Conservation (phyloP, 2,888 invertebrate species). For the Hedychridium roseum region DNA sequence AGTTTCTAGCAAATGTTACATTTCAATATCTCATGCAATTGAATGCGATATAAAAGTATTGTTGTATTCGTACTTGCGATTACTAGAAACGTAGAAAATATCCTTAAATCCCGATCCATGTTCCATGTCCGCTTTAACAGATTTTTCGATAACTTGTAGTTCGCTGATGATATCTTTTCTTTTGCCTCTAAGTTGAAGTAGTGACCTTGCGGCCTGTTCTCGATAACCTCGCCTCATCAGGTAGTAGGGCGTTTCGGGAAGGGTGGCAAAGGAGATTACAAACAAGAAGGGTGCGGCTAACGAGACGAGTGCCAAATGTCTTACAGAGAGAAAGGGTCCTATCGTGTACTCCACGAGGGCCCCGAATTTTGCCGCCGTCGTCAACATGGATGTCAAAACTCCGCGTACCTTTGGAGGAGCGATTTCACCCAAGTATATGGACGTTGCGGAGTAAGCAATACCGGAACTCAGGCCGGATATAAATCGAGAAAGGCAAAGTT, state of each 20-base stretch:
- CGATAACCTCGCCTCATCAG: conserved; percentile 20
- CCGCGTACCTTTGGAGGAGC: conserved; percentile 29
- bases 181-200: conserved; percentile 24
- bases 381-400: conserved; percentile 20
- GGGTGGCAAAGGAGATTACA: conserved; percentile 5
- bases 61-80: conserved; percentile 12
- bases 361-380: conserved; percentile 22
- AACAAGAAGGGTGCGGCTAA: conserved; percentile 16
- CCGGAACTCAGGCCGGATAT: conserved; percentile 21
- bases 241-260: conserved; percentile 36
- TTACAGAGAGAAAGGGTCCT: conserved; percentile 30
- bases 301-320: conserved; percentile 19
- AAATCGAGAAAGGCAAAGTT: conserved; percentile 27
- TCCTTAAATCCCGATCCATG: conserved; percentile 22
- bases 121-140: conserved; percentile 22
- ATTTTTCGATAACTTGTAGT: conserved; percentile 22
- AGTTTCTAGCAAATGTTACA: neutral
- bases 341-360: conserved; percentile 15
- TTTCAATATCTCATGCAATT: conserved; percentile 21
- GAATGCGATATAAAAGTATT: too few species aligned
- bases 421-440: conserved; percentile 33
- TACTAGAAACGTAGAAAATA: conserved; percentile 15
- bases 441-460: conserved; percentile 5
- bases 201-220: conserved; percentile 12
- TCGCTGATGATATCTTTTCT: conserved; percentile 20